Evolutionary conservation across 2,888 invertebrate species (phyloP), one percentile per base, ranked within the genome.

Genomic region (Nymphalis urticae): DNA sequence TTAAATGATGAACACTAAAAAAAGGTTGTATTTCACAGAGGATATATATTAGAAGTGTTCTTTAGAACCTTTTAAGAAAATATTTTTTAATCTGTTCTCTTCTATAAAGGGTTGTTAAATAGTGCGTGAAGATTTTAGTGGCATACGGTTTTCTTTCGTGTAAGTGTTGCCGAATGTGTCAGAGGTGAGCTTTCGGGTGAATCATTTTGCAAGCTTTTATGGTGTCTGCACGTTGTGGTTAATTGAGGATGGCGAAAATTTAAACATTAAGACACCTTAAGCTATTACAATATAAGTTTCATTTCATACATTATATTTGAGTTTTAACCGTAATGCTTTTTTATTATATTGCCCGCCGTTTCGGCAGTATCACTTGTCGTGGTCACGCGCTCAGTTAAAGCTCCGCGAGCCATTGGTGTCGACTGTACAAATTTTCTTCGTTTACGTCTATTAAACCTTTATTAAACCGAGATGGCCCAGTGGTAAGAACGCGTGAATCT

Each of bases 101-200:
- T 42, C 32, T 65, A 24, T 62, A 48, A 66, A 27, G 32, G 72
- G 75, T 59, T 63, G 78, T 80, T 81, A 80, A 84, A 84, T 84
- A 83, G 84, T 77, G 82, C 83, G 82, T 81, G 76, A 81, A 81
- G 71, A 80, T 82, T 79, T 80, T 73, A 81, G 80, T 79, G 81
- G 83, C 83, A 80, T 80, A 81, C 79, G 83, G 78, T 79, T 74
- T 75, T 75, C 75, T 79, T 76, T 73, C 75, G 78, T 75, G 73
- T 72, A 67, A 75, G 74, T 73, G 75, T 76, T 79, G 70, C 67
- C 54, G 64, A 72, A 73, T 69, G 68, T 73, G 69, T 69, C 67
- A 60, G 62, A 72, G 64, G 60, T 68, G 68, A 72, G 72, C 73
- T 74, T 75, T 77, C 70, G 64, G 62, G 68, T 72, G 76, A 76